Conservation (phyloP, 2,888 invertebrate species). For the Erebia epiphron region DNA sequence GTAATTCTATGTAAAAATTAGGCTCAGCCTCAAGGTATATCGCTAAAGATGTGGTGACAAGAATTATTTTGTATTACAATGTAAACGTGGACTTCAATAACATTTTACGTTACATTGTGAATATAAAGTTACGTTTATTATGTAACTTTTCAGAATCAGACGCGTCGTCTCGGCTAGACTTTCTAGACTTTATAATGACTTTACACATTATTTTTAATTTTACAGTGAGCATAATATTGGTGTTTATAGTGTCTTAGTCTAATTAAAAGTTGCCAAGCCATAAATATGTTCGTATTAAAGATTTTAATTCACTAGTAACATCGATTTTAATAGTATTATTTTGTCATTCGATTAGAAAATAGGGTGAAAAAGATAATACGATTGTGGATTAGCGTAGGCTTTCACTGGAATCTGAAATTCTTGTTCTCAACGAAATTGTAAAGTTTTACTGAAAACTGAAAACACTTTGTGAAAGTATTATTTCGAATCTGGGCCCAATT, state of each 20-base stretch:
- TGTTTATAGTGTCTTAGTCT: conserved; percentile 28
- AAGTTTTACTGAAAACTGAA: background rate
- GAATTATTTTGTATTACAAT: background rate
- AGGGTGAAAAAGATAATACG: background rate
- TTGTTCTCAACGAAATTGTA: background rate
- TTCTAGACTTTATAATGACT: background rate
- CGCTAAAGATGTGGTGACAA: background rate
- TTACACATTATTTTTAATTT: background rate
- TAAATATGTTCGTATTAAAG: background rate
- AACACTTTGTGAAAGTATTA: background rate
- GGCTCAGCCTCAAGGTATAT: too few species aligned
- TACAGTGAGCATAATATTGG: conserved; percentile 24
- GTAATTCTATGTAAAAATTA: too few species aligned
- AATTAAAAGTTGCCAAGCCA: conserved; percentile 17
- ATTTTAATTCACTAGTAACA: conserved; percentile 2
- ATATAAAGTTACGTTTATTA: too few species aligned
- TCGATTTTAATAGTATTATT: too few species aligned
- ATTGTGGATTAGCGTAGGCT: too few species aligned
- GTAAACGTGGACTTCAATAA: background rate
- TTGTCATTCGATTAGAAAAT: too few species aligned
- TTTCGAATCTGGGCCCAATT: background rate
- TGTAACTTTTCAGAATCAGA: too few species aligned
- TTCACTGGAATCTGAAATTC: background rate
- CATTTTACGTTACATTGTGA: background rate
- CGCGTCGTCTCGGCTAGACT: too few species aligned